Conservation (phyloP, 2,113 vertebrate genomes). For the Zosterops japonicus region DNA sequence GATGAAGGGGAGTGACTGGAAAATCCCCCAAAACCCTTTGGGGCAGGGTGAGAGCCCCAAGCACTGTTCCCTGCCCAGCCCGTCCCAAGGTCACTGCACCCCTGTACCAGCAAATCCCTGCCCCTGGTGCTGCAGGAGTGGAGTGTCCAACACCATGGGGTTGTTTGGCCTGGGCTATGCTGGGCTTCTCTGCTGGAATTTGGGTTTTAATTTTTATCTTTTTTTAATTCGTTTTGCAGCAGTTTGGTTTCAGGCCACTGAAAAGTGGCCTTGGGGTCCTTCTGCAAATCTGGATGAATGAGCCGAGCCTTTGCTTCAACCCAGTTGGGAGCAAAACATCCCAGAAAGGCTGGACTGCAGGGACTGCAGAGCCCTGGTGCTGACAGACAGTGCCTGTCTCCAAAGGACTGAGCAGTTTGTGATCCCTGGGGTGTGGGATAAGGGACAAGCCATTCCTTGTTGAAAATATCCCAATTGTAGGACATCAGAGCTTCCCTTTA, state of each 20-base stretch:
- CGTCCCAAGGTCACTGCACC: not conserved
- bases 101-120: not conserved
- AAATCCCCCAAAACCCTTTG: not conserved
- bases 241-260: not conserved
- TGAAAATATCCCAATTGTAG: not conserved
- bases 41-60: not conserved
- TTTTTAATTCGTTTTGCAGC: not conserved
- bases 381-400: not conserved
- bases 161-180: rapidly evolving
- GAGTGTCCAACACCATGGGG: rapidly evolving
- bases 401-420: not conserved
- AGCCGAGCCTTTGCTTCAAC: not conserved
- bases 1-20: not conserved
- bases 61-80: not conserved
- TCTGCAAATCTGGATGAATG: not conserved
- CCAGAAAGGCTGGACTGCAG: not conserved
- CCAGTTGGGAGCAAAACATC: not conserved
- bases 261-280: not conserved
- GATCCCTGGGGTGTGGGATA: not conserved
- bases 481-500: not conserved
- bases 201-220: not conserved
- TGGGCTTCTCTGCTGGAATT: not conserved
- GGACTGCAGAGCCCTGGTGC: not conserved
- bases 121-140: not conserved
- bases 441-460: not conserved